Conservation (phyloP, 2,113 vertebrate species). For the Balaenoptera acutorostrata region DNA sequence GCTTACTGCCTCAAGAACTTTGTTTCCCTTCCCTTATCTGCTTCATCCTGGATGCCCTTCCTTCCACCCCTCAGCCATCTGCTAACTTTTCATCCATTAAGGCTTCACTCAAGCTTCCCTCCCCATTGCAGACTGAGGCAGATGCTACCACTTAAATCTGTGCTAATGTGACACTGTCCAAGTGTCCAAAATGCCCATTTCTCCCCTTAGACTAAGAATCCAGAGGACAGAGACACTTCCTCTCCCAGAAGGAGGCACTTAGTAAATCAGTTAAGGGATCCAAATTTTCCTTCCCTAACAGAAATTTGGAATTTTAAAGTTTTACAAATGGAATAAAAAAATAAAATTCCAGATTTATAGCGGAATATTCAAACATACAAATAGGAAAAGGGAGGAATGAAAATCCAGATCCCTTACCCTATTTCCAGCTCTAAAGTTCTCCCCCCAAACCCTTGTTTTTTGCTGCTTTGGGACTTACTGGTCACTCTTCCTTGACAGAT, state of each 20-base stretch:
- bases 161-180: neutral
- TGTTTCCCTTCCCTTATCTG: neutral
- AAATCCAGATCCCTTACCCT: neutral
- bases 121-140: neutral
- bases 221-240: neutral
- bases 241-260: neutral
- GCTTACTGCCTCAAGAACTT: neutral
- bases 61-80: neutral
- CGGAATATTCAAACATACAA: neutral
- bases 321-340: constrained; percentile 13
- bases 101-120: neutral
- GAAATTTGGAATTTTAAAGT: neutral
- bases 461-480: neutral
- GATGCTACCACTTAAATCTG: neutral
- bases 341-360: neutral
- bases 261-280: neutral
- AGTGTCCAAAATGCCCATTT: neutral
- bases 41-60: neutral
- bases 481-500: neutral
- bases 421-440: neutral
- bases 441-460: neutral
- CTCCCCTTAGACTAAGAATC: neutral
- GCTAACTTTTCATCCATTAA: neutral
- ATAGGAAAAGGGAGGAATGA: neutral
- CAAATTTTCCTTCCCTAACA: neutral